These are phyloP conservation scores for Monarcha castaneiventris DNA, from an alignment of 2,113 vertebrate species.

Conservation along the genomic window DNA sequence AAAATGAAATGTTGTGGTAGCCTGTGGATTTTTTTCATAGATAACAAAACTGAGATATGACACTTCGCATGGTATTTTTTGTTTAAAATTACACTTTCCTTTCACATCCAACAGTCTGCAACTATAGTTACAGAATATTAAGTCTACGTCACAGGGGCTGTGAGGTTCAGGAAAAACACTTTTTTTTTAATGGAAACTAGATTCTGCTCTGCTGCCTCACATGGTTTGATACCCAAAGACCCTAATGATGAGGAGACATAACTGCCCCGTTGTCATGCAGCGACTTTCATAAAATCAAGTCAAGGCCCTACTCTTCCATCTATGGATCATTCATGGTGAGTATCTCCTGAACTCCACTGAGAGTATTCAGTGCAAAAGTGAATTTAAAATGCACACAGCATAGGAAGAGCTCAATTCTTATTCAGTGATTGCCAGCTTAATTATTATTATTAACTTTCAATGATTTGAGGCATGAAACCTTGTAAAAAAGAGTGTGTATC, in stretches of 20 bases:
- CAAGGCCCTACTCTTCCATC: neutral
- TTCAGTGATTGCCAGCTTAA: neutral
- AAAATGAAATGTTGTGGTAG: neutral
- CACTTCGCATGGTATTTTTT: neutral
- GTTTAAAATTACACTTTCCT: neutral
- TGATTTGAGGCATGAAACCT: neutral
- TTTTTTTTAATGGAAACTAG: neutral
- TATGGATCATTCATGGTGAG: neutral
- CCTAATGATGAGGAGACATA: neutral
- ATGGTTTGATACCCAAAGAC: neutral
- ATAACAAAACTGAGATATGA: neutral
- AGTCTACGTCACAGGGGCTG: neutral
- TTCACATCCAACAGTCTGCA: neutral
- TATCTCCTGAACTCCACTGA: neutral
- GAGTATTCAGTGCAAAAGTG: neutral
- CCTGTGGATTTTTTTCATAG: neutral
- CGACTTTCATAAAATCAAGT: neutral
- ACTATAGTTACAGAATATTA: neutral
- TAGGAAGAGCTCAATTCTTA: neutral
- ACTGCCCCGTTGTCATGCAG: neutral
- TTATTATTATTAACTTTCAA: neutral
- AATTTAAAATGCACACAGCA: neutral
- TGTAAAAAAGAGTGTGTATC: neutral
- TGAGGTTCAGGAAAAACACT: neutral
- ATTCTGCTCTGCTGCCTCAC: neutral